Base-by-base conservation (phyloP, 2,113 vertebrate species). In the Ifrita kowaldi region DNA sequence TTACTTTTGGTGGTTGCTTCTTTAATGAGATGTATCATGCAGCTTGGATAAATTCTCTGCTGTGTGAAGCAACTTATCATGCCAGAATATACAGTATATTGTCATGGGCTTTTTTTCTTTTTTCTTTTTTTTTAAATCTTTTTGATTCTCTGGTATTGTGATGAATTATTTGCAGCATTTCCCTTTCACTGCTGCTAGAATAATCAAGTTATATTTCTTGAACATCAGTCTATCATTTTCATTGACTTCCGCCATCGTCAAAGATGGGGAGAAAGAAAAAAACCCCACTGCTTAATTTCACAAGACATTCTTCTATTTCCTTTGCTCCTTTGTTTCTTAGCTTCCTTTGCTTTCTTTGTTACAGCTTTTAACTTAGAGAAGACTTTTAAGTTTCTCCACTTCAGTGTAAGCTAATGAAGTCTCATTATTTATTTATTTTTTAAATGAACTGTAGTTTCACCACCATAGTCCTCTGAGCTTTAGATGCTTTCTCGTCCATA, bases 141-240 rank as follows among this genome's bases (percentile, higher is more conserved):
- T 97, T 93, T 92, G 80, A 97, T 91, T 96, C 78, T 96, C 55
- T 94, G 64, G 71, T 94, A 96, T 95, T 95, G 95, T 97, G 93
- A 97, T 97, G 95, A 97, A 97, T 97, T 96, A 97, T 97, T 97
- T 97, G 97, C 90, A 97, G 55, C 93, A 73, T 97, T 97, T 96
- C 96, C 70, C 78, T 96, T 96, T 97, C 84, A 87, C 52, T 91
- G 90, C 88, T 91, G 76, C 91, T 95, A 68, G 96, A 97, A 96
- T 97, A 97, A 97, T 97, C 96, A 95, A 97, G 96, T 94, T 96
- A 70, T 84, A 75, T 94, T 90, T 94, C 95, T 95, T 92, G 95
- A 97, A 96, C 69, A 95, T 87, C 95, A 96, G 90, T 96, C 95
- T 96, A 96, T 95, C 87, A 91, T 94, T 96, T 97, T 88, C 94